Evolutionary conservation across 2,113 vertebrate species (phyloP).

Genomic region (Thamnophis sirtalis): DNA sequence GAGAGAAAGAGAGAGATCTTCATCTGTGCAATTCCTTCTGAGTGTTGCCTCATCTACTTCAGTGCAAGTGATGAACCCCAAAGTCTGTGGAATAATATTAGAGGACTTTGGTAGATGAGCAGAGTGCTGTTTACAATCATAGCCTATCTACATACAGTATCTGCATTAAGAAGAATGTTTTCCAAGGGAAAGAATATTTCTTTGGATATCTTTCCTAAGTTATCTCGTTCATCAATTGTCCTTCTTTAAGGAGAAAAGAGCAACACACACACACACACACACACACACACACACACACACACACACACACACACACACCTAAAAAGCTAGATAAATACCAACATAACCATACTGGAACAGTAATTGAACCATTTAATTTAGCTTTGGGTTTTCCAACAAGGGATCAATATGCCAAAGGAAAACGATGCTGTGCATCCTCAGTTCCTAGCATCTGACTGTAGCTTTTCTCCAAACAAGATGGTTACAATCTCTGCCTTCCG

Average conservation of each 20-base stretch:
- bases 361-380: neutral
- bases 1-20: no score
- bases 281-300: no score
- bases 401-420: neutral
- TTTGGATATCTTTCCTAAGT: neutral
- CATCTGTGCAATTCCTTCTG: neutral
- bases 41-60: neutral
- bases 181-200: neutral
- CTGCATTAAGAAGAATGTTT: neutral
- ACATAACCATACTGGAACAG: neutral
- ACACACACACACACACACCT: neutral
- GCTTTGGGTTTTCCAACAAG: neutral
- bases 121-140: neutral
- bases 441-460: neutral
- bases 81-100: neutral
- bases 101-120: neutral
- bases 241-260: neutral
- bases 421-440: neutral
- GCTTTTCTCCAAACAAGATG: neutral
- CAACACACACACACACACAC: neutral
- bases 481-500: neutral
- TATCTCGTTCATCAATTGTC: neutral
- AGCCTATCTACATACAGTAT: neutral
- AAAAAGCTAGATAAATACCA: neutral
- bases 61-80: neutral